These are phyloP conservation scores for Dolichomitus sp. DNA, from an alignment of 2,888 invertebrate genomes.

Conservation along the genomic window DNA sequence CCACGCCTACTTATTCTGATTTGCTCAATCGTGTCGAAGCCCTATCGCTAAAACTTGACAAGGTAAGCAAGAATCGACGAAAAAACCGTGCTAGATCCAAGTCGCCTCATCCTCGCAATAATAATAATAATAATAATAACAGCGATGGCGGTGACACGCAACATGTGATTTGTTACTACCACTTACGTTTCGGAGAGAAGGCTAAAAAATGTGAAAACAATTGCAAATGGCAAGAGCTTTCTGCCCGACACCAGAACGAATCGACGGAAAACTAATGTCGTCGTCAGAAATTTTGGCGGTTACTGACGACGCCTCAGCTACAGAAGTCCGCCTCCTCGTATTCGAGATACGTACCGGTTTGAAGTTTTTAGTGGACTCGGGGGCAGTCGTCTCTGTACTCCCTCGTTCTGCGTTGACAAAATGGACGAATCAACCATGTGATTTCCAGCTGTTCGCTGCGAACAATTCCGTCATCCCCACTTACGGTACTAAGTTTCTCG, in stretches of 20 bases:
- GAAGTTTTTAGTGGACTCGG: conserved; percentile 53
- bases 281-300: conserved; percentile 13
- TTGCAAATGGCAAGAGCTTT: not conserved
- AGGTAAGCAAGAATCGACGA: not conserved
- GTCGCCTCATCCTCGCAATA: conserved; percentile 11
- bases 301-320: not conserved
- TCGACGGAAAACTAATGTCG: conserved; percentile 15
- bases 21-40: not conserved
- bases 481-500: conserved; percentile 15
- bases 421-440: not conserved
- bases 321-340: conserved; percentile 40
- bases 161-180: conserved; percentile 26
- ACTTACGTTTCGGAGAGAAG: conserved; percentile 17
- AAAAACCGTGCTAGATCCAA: not conserved
- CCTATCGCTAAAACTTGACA: not conserved
- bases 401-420: not conserved
- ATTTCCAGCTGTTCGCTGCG: conserved; percentile 40
- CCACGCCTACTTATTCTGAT: not conserved
- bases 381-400: conserved; percentile 47
- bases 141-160: not conserved
- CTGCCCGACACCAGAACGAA: conserved; percentile 1
- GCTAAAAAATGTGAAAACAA: conserved; percentile 9
- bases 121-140: not conserved
- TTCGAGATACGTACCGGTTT: conserved; percentile 19
- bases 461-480: conserved; percentile 37